Percentiles rank a stretch among this genome's conserved stretches.
phyloP scores from a whole-genome alignment of 2,113 vertebrate species.

The Lophius piscatorius region DNA sequence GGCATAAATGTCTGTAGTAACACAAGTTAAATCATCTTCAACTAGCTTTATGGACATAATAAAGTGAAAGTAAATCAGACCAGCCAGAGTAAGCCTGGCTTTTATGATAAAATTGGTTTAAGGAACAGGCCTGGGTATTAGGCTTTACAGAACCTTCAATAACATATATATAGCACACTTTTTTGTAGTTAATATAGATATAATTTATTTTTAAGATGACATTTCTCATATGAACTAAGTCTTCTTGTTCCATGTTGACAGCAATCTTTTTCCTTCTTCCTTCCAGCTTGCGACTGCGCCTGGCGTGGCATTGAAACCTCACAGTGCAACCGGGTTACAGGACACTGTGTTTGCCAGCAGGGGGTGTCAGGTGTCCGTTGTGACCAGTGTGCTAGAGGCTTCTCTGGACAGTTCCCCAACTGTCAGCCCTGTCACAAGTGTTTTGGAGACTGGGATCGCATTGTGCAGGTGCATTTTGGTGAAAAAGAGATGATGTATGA shows the following conservation, averaged over 20 bases:
- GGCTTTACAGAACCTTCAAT: no score
- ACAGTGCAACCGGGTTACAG: slow-evolving; percentile 88
- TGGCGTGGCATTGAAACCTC: slow-evolving; percentile 85
- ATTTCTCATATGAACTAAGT: no score
- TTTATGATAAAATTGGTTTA: no score
- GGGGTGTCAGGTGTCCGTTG: slow-evolving; percentile 94
- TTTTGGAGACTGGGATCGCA: slow-evolving; percentile 97
- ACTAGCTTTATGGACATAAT: no score
- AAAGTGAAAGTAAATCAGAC: no score
- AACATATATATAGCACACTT: no score
- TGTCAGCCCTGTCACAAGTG: slow-evolving; percentile 95
- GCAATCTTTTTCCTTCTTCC: neutral
- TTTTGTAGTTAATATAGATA: no score
- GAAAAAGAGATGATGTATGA: neutral
- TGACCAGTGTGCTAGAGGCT: slow-evolving; percentile 95
- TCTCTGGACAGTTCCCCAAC: slow-evolving; percentile 88
- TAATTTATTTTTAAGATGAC: no score
- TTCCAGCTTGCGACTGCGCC: slow-evolving; percentile 92
- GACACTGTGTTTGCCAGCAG: slow-evolving; percentile 91
- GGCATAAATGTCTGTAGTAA: no score
- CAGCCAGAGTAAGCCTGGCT: no score
- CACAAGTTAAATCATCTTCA: no score
- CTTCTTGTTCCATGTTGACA: neutral
- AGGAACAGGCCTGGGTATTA: no score
- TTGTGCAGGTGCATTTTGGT: slow-evolving; percentile 80